phyloP scores from a whole-genome alignment of 2,888 invertebrate genomes.

The Dolomedes plantarius region DNA sequence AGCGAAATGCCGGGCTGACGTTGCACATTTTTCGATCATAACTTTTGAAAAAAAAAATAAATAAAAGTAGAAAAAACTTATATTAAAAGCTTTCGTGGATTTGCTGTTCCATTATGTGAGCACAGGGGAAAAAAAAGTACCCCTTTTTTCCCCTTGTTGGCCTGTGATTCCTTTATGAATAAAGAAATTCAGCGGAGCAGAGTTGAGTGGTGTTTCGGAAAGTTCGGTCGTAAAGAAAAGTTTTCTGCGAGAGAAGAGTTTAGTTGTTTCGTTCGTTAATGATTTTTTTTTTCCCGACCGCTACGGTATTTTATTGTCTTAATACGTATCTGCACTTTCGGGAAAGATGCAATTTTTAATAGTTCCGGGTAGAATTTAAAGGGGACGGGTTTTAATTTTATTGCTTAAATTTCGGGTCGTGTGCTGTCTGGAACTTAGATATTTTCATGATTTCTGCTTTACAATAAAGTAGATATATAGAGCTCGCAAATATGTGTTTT shows the following conservation, averaged over 20 bases:
- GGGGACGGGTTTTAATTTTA: background rate
- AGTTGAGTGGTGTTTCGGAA: conserved; percentile 24
- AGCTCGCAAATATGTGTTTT: too few species aligned
- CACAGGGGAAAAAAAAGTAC: conserved; percentile 34
- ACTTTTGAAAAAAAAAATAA: conserved; percentile 31
- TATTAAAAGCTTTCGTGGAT: conserved; percentile 55
- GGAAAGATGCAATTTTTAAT: background rate
- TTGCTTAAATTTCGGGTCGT: too few species aligned
- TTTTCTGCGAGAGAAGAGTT: conserved; percentile 21
- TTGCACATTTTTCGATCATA: conserved; percentile 63
- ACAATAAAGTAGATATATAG: too few species aligned
- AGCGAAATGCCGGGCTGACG: conserved; percentile 40
- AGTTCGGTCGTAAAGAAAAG: conserved; percentile 14
- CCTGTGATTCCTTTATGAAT: conserved; percentile 43
- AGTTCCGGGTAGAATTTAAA: background rate
- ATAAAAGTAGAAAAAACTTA: conserved; percentile 34
- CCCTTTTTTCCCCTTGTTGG: conserved; percentile 15
- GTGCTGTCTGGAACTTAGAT: too few species aligned
- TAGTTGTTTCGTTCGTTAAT: conserved; percentile 17
- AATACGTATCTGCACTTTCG: background rate
- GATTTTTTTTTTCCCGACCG: background rate
- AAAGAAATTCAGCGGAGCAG: conserved; percentile 35
- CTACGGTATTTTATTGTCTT: background rate
- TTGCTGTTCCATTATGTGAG: conserved; percentile 32
- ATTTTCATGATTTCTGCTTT: too few species aligned